Evolutionary conservation across 2,888 invertebrate genomes (phyloP).

Genomic region (Labia minor): DNA sequence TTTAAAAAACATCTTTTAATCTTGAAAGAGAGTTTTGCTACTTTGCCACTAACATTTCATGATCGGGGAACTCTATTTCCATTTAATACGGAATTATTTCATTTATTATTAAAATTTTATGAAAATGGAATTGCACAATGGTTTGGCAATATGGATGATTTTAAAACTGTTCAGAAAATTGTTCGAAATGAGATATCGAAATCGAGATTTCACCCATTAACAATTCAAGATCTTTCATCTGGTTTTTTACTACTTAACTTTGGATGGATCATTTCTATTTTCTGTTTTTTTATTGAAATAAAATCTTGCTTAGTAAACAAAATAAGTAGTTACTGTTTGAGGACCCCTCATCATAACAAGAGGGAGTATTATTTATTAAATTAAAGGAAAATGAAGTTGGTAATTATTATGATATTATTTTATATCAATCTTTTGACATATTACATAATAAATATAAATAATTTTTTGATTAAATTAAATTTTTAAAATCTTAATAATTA

Average conservation of each 20-base stretch:
- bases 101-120: not conserved
- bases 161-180: not conserved
- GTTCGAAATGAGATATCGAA: not conserved
- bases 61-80: not conserved
- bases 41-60: not conserved
- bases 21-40: not conserved
- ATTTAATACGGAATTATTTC: not conserved
- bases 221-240: not conserved
- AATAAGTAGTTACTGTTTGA: too few species aligned
- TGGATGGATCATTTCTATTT: not conserved
- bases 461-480: too few species aligned
- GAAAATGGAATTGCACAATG: constrained; percentile 1
- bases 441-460: too few species aligned
- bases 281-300: not conserved
- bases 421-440: too few species aligned
- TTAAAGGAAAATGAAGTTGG: too few species aligned
- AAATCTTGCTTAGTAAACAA: too few species aligned
- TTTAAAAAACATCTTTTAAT: not conserved
- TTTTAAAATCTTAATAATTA: too few species aligned
- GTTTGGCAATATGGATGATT: not conserved
- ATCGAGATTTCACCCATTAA: not conserved
- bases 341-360: too few species aligned
- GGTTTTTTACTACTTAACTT: not conserved
- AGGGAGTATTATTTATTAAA: too few species aligned
- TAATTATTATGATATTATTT: too few species aligned